Percentiles rank a stretch among this genome's conserved stretches.
phyloP scores from a whole-genome alignment of 2,797 vertebrate genomes.

The Avahi laniger region DNA sequence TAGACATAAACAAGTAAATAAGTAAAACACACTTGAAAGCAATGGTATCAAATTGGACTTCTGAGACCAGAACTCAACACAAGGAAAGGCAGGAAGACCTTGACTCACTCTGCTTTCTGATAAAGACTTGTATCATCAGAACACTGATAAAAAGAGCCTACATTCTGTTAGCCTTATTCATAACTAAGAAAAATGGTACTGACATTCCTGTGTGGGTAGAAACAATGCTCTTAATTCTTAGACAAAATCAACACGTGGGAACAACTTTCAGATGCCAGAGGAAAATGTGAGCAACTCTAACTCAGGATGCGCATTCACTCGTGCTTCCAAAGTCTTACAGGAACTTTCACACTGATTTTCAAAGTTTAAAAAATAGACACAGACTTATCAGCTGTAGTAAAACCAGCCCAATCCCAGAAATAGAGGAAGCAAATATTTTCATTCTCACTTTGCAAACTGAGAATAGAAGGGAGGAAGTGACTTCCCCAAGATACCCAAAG shows the following conservation, averaged over 20 bases:
- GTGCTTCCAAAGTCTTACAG: slow-evolving; percentile 10
- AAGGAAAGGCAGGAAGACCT: slow-evolving; percentile 15
- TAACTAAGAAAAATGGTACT: slow-evolving; percentile 31
- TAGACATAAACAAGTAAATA: not conserved
- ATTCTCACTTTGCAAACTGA: slow-evolving; percentile 65
- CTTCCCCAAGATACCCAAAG: slow-evolving; percentile 47
- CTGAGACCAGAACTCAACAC: not conserved
- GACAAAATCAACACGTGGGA: slow-evolving; percentile 68
- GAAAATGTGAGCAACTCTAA: slow-evolving; percentile 55
- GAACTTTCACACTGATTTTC: slow-evolving; percentile 44
- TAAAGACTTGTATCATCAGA: slow-evolving; percentile 48
- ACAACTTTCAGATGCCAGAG: slow-evolving; percentile 57
- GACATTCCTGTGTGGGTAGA: slow-evolving; percentile 66
- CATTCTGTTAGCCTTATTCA: slow-evolving; percentile 53
- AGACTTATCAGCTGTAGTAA: slow-evolving; percentile 28
- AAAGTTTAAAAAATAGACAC: slow-evolving; percentile 25
- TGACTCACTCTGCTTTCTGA: slow-evolving; percentile 3
- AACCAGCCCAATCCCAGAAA: slow-evolving; percentile 52
- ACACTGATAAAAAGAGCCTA: not conserved
- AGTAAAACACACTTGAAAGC: not conserved
- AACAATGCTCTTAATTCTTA: slow-evolving; percentile 74
- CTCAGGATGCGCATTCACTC: not conserved
- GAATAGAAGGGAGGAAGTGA: slow-evolving; percentile 58
- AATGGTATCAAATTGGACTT: not conserved
- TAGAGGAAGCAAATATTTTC: slow-evolving; percentile 64